These are phyloP conservation scores for Ammodytes marinus DNA, from an alignment of 2,113 vertebrate genomes.

Conservation along the genomic window DNA sequence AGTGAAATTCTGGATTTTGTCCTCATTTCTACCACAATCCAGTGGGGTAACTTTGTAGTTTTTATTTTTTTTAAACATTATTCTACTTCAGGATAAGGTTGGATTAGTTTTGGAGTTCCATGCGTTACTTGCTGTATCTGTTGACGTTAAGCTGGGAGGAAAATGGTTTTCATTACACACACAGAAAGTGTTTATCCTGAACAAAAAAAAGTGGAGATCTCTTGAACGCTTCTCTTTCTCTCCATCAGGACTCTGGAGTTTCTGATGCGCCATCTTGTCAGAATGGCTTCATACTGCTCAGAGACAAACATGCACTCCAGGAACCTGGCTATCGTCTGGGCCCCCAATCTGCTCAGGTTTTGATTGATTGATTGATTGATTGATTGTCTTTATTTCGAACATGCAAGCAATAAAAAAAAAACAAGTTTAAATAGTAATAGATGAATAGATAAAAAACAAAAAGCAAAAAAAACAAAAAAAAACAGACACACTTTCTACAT, in stretches of 20 bases:
- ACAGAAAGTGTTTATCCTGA: background rate
- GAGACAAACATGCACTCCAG: conserved; percentile 96
- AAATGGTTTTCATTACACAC: too few species aligned
- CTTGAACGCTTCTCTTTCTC: background rate
- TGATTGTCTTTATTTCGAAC: too few species aligned
- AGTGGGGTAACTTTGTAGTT: background rate
- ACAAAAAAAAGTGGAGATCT: too few species aligned
- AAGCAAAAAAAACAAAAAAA: too few species aligned
- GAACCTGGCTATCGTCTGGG: conserved; percentile 97
- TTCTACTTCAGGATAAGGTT: background rate
- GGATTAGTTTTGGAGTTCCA: background rate
- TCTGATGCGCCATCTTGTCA: conserved; percentile 92
- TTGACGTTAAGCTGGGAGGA: background rate
- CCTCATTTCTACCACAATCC: background rate
- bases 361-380: too few species aligned
- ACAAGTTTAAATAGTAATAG: too few species aligned
- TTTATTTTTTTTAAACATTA: background rate
- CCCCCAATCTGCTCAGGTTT: conserved; percentile 96
- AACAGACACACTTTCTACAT: too few species aligned
- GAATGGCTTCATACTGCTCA: conserved; percentile 87
- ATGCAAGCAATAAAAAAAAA: too few species aligned
- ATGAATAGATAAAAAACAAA: too few species aligned
- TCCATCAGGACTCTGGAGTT: conserved; percentile 91
- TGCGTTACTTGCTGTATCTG: background rate
- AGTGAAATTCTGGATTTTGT: background rate